phyloP scores from a whole-genome alignment of 2,797 vertebrate species.

The Microchirus variegatus region DNA sequence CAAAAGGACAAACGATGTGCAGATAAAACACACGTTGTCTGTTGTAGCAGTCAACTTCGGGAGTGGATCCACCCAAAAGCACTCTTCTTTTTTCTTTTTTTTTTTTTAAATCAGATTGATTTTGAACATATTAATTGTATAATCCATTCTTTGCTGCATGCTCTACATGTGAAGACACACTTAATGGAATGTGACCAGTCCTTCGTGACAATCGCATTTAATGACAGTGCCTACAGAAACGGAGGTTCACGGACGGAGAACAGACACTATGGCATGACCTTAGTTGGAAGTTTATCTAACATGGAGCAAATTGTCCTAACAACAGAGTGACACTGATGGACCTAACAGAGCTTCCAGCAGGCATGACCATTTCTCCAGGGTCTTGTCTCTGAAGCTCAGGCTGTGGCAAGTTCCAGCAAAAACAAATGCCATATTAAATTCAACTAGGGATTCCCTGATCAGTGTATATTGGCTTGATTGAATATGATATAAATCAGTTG shows the following conservation, averaged over 20 bases:
- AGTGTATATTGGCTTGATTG: neutral
- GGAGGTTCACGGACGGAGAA: conserved; percentile 54
- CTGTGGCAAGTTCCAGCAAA: conserved; percentile 8
- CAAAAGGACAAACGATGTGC: conserved; percentile 28
- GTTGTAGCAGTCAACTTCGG: conserved; percentile 1
- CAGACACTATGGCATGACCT: conserved; percentile 50
- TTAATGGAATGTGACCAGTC: conserved; percentile 44
- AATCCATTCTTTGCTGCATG: conserved; percentile 11
- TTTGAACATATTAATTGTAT: conserved; percentile 28
- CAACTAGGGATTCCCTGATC: conserved; percentile 11
- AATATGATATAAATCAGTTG: neutral
- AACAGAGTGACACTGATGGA: conserved; percentile 31
- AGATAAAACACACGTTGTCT: conserved; percentile 13
- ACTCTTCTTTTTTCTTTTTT: neutral
- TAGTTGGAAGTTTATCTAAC: conserved; percentile 51
- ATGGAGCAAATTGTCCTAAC: conserved; percentile 32
- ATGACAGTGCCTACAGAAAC: conserved; percentile 48
- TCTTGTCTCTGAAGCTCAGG: neutral
- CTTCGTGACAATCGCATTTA: conserved; percentile 32
- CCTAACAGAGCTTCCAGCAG: conserved; percentile 37
- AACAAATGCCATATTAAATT: conserved; percentile 1
- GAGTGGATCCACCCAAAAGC: neutral
- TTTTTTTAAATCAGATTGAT: conserved; percentile 5
- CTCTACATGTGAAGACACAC: conserved; percentile 13
- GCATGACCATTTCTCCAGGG: conserved; percentile 23